These are phyloP conservation scores for Hystrix cristata DNA, from an alignment of 2,113 vertebrate species.

Conservation along the genomic window DNA sequence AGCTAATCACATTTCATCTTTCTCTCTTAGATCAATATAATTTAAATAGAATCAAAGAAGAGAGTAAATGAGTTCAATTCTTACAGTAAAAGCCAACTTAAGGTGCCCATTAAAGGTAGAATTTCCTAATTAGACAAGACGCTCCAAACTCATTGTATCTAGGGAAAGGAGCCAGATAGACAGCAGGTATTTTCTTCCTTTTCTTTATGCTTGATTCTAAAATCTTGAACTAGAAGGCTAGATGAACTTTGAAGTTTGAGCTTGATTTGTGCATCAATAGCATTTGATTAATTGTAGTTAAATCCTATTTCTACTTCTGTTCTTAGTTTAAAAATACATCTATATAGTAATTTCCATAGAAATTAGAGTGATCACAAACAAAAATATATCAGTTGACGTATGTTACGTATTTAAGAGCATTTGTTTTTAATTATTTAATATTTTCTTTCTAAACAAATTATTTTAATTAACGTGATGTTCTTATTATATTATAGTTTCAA, in stretches of 20 bases:
- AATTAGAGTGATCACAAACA: not conserved
- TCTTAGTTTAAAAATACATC: conserved; percentile 1
- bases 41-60: conserved; percentile 49
- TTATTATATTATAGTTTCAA: not conserved
- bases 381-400: not conserved
- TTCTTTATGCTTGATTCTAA: not conserved
- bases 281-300: not conserved
- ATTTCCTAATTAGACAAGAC: conserved; percentile 4
- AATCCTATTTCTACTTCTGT: not conserved
- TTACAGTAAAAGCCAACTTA: not conserved
- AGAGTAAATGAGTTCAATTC: not conserved
- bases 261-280: not conserved
- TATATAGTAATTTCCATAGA: not conserved
- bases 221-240: not conserved
- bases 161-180: not conserved
- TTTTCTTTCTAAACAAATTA: conserved; percentile 23
- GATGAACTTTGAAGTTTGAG: not conserved
- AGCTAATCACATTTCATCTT: not conserved
- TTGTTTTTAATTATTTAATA: conserved; percentile 8
- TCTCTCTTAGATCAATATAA: conserved; percentile 28
- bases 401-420: not conserved
- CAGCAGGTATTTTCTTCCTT: not conserved
- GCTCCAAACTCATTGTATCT: not conserved
- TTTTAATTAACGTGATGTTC: not conserved
- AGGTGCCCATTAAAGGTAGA: not conserved